Evolutionary conservation across 2,113 vertebrate species (phyloP).

Genomic region (Antennarius striatus): DNA sequence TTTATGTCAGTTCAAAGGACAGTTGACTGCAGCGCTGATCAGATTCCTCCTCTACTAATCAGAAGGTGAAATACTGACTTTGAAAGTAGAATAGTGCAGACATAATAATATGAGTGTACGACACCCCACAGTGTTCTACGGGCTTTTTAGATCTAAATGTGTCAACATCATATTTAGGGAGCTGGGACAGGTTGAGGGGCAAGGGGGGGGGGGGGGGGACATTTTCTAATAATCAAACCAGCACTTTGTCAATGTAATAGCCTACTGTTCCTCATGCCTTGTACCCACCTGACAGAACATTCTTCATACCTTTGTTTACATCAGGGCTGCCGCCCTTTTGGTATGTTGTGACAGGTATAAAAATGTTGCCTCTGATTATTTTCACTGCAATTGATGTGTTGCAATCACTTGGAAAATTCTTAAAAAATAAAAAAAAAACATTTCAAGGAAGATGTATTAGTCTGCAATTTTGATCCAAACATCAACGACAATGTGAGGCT

Average conservation of each 20-base stretch:
- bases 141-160: conserved; percentile 26
- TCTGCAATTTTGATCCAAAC: conserved; percentile 36
- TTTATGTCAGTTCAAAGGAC: conserved; percentile 23
- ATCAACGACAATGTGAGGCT: conserved; percentile 32
- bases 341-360: conserved; percentile 34
- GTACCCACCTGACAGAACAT: conserved; percentile 46
- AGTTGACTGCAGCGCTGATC: background rate
- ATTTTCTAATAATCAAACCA: conserved; percentile 66
- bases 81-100: conserved; percentile 15
- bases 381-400: conserved; percentile 45
- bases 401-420: conserved; percentile 37
- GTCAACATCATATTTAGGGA: conserved; percentile 67
- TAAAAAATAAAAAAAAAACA: background rate
- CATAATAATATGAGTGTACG: conserved; percentile 18
- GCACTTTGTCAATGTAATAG: conserved; percentile 68
- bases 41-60: conserved; percentile 20
- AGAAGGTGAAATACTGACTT: background rate
- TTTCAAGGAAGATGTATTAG: conserved; percentile 20
- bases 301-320: conserved; percentile 51
- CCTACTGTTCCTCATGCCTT: conserved; percentile 49
- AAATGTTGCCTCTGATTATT: conserved; percentile 47
- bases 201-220: conserved; percentile 24
- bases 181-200: conserved; percentile 20
- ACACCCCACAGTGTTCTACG: conserved; percentile 28
- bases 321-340: conserved; percentile 36